phyloP scores from a whole-genome alignment of 2,888 invertebrate species.

The Plagodis pulveraria region DNA sequence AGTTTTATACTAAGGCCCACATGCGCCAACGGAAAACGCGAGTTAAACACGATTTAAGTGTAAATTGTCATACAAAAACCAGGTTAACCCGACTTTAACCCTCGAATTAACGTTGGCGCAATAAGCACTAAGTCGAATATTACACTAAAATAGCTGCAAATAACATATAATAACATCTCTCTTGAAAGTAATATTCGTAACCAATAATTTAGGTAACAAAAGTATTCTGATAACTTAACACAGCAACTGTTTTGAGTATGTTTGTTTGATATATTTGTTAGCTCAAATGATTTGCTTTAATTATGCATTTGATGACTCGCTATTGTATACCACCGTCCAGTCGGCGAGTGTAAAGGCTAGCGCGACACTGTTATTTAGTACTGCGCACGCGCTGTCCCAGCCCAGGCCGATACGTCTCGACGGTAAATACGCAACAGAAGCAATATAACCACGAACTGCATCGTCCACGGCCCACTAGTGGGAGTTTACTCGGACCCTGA shows the following conservation, averaged over 20 bases:
- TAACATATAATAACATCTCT: too few relatives aligned
- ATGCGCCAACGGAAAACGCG: too few relatives aligned
- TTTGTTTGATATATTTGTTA: background rate
- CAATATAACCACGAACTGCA: conserved; percentile 25
- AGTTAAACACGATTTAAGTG: too few relatives aligned
- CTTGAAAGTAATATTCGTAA: too few relatives aligned
- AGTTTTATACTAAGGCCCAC: too few relatives aligned
- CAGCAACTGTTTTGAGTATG: background rate
- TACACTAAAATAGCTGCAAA: too few relatives aligned
- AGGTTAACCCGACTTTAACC: too few relatives aligned
- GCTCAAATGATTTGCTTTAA: too few relatives aligned
- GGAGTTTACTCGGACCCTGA: conserved; percentile 37
- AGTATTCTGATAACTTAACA: background rate
- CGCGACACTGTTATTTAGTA: conserved; percentile 83
- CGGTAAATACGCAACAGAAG: conserved; percentile 39
- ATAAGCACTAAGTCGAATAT: too few relatives aligned
- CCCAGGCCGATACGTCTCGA: conserved; percentile 45
- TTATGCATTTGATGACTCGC: background rate
- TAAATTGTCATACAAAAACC: too few relatives aligned
- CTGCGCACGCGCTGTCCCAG: conserved; percentile 72
- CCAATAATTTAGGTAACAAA: too few relatives aligned
- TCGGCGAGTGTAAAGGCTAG: conserved; percentile 78
- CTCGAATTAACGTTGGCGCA: too few relatives aligned
- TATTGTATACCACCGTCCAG: conserved; percentile 48
- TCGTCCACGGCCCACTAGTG: conserved; percentile 23